Evolutionary conservation across 1,140 invertebrate genomes (phyloP), one percentile per base, ranked within the genome.

Genomic region (Tetragonula clypearis): DNA sequence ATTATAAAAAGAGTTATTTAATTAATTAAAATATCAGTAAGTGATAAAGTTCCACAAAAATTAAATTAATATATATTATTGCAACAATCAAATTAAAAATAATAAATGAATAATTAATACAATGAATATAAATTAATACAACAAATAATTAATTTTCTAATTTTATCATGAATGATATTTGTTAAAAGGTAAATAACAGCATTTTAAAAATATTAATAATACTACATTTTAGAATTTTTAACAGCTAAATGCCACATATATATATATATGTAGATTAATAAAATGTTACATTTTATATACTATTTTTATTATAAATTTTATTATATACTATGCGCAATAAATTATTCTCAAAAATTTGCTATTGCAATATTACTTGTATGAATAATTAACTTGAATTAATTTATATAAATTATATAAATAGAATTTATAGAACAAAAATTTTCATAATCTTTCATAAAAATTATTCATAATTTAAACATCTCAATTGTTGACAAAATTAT

Each of bases 321-420:
- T 30, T 30, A 19, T 68, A 5, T 41, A 8, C 49, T 55, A 41
- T 74, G 17, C 14, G 35, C 14, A 35, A 65, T 1, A 53, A 55
- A 68, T n/a, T 35, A n/a, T 49, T 56, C 17, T 30, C 55, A 17
- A 30, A 73, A 30, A 49, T 17, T 12, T 55, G 53, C 41, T 69
- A 79, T 30, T 23, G 0, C 23, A 73, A 49, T 60, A 53, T 74
- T 21, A 35, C 19, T 58, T 53, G 19, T 53, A 71, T 35, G 53
- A 35, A 4, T 26, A 26, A 14, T 8, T 14, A 0, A 68, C 8
- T 26, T 58, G 8, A n/a, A 66, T 21, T 55, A 66, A 55, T 35
- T 65, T 17, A 30, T 41, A 66, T 62, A 49, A 26, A 3, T 66
- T n/a, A 26, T 69, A 77, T 79, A 79, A 71, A 68, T 41, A 53